Base-by-base conservation (phyloP, 2,797 vertebrate species). In the Fistularia tabacaria region DNA sequence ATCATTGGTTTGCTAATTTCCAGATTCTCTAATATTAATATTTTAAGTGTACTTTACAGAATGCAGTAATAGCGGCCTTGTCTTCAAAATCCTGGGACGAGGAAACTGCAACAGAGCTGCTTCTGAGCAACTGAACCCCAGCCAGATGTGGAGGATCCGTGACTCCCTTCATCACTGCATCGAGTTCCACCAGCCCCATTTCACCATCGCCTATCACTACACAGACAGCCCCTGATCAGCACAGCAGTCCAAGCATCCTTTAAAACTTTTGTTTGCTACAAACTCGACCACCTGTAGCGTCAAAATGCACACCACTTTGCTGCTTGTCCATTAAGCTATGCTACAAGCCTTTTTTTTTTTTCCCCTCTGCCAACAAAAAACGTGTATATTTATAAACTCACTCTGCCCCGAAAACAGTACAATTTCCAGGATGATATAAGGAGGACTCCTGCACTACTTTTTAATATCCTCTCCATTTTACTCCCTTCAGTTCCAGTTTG, bases 31-130 rank as follows among this genome's bases (percentile, higher is more conserved):
- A 7, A 36, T 14, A 10, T 5, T 25, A 25, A 25, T 25, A 25
- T 25, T 14, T 37, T 52, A 39, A 58, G 8, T 64, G 38, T 62
- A 42, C 39, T 60, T 51, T 48, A 37, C 91, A 99, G 96, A 98
- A 98, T 85, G 95, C 94, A 88, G 97, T 98, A 93, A 99, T 98
- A 97, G 95, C 96, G 92, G 97, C 97, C 74, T 93, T 99, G 92
- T 99, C 97, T 72, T 99, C 97, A 77, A 98, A 99, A 92, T 97
- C 96, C 87, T 98, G 97, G 97, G 96, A 98, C 39, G 97, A 96
- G 93, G 96, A 97, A 88, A 94, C 94, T 55, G 96, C 96, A 65
- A 98, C 97, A 91, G 96, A 99, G 91, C 87, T 97, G 73, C 92
- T 98, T 88, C 95, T 98, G 87, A 98, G 93, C 91, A 98, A 98